Conservation (phyloP, 2,888 invertebrate genomes). For the Pristionchus exspectatus region DNA sequence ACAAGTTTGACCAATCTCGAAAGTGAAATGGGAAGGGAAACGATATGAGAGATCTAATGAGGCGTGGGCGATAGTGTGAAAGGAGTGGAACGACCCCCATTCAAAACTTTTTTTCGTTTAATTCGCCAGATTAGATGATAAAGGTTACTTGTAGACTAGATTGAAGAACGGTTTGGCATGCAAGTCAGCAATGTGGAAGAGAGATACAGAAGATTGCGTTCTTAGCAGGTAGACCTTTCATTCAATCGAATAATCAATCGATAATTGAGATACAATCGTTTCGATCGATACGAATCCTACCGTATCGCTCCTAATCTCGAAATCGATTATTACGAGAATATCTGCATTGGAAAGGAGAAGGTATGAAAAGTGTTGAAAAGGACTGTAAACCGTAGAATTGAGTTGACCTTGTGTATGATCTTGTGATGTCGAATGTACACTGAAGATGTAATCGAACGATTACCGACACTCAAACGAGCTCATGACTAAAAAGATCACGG, state of each 20-base stretch:
- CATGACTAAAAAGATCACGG: background rate
- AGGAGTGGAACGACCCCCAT: background rate
- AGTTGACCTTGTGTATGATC: background rate
- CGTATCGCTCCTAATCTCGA: conserved; percentile 55
- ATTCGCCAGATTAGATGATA: background rate
- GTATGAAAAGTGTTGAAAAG: background rate
- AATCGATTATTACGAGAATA: conserved; percentile 55
- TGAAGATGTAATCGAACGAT: conserved; percentile 3
- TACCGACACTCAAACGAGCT: background rate
- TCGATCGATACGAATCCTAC: conserved; percentile 47
- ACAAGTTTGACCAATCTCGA: background rate
- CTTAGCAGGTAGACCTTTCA: background rate
- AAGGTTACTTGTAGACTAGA: background rate
- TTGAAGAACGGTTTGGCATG: conserved; percentile 14
- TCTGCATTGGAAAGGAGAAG: conserved; percentile 52
- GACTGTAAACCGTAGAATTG: conserved; percentile 4
- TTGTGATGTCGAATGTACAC: background rate
- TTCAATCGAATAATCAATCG: background rate
- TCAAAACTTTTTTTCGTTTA: background rate
- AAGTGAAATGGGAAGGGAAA: background rate
- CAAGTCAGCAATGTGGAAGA: conserved; percentile 54
- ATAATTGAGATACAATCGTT: conserved; percentile 44
- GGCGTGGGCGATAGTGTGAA: background rate
- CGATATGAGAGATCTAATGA: background rate
- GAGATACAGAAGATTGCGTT: conserved; percentile 51